Evolutionary conservation across 1,140 invertebrate genomes (phyloP).

Genomic region (Trypoxylus dichotomus): DNA sequence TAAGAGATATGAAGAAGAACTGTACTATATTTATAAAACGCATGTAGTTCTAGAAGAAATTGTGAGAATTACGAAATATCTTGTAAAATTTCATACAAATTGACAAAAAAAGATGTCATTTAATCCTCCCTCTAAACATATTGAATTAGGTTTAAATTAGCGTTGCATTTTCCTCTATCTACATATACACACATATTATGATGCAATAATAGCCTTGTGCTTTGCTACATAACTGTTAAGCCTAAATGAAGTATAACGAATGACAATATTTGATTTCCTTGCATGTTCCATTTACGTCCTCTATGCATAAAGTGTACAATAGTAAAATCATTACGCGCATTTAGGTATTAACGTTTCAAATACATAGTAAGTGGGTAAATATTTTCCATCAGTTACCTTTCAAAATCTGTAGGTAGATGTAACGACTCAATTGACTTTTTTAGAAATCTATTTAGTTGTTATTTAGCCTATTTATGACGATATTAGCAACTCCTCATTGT

Average conservation of each 20-base stretch:
- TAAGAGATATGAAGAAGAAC: too few relatives aligned
- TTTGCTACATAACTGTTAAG: slow-evolving; percentile 15
- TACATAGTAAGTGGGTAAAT: neutral
- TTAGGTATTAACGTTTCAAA: neutral
- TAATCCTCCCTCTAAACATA: too few relatives aligned
- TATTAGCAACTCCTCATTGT: neutral
- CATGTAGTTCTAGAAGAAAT: too few relatives aligned
- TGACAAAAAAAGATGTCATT: too few relatives aligned
- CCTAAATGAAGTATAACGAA: neutral
- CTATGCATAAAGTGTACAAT: neutral
- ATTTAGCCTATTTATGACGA: slow-evolving; percentile 13
- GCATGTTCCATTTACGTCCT: neutral
- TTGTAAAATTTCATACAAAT: too few relatives aligned
- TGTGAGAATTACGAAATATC: too few relatives aligned
- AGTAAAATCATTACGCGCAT: neutral
- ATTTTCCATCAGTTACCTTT: slow-evolving; percentile 18
- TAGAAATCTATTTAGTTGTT: slow-evolving; percentile 10
- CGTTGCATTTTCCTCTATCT: neutral
- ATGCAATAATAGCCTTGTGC: neutral
- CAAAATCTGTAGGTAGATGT: slow-evolving; percentile 9
- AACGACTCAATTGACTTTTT: slow-evolving; percentile 17
- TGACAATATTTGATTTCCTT: slow-evolving; percentile 8
- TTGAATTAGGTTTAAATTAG: neutral
- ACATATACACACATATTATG: neutral
- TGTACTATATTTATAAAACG: too few relatives aligned